These are phyloP conservation scores for Sisyra terminalis DNA, from an alignment of 2,888 invertebrate genomes.

Conservation along the genomic window DNA sequence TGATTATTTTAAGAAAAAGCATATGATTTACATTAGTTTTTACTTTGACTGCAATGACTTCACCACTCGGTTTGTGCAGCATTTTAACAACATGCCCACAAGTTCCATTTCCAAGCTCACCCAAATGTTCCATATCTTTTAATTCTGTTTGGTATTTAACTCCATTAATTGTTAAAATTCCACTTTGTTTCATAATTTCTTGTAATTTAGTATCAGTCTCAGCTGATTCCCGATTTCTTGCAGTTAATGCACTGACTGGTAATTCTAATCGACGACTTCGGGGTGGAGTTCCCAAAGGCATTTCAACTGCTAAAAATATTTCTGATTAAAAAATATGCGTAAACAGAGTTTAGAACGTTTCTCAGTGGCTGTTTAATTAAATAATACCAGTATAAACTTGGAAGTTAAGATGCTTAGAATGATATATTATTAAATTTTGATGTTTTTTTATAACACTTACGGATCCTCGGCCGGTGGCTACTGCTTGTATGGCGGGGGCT, in stretches of 20 bases:
- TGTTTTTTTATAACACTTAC: conserved; percentile 8
- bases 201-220: conserved; percentile 72
- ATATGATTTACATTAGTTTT: conserved; percentile 13
- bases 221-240: conserved; percentile 30
- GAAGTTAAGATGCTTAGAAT: neutral
- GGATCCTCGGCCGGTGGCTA: conserved; percentile 16
- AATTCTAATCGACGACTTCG: conserved; percentile 34
- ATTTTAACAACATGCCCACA: conserved; percentile 97
- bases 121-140: conserved; percentile 68
- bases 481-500: conserved; percentile 31
- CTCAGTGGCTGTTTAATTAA: neutral
- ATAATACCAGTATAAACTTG: neutral
- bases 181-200: conserved; percentile 88
- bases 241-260: conserved; percentile 40
- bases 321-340: neutral
- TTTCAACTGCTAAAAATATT: conserved; percentile 12
- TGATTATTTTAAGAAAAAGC: neutral
- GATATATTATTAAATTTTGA: neutral
- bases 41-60: conserved; percentile 88
- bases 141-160: conserved; percentile 63
- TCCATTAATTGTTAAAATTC: conserved; percentile 71
- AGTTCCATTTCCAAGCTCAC: conserved; percentile 85
- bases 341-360: neutral
- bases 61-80: conserved; percentile 71
- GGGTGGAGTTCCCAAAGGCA: conserved; percentile 30